Conservation (phyloP, 2,113 vertebrate species). For the Elgaria multicarinata region DNA sequence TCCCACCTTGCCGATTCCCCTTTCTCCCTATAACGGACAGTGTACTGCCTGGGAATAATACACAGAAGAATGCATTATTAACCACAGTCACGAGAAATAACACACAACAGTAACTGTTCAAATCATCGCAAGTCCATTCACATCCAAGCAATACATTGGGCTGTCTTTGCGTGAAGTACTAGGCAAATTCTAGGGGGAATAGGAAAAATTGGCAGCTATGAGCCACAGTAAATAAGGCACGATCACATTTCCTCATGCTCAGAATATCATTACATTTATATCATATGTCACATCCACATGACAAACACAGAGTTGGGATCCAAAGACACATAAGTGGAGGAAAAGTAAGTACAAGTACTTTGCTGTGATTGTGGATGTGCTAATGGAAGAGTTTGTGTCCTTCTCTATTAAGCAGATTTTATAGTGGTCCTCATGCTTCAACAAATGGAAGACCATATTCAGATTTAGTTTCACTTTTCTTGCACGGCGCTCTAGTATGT, state of each 20-base stretch:
- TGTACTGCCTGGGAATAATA: conserved; percentile 83
- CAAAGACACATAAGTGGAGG: neutral
- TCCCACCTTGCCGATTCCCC: conserved; percentile 96
- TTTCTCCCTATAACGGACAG: conserved; percentile 92
- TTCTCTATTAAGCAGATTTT: too few species aligned
- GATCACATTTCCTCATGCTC: neutral
- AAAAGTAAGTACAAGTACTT: neutral
- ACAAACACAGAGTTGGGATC: neutral
- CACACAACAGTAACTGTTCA: neutral
- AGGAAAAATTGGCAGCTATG: neutral
- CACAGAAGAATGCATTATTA: neutral
- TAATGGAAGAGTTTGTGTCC: neutral
- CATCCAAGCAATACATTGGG: neutral
- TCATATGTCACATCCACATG: neutral
- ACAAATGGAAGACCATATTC: neutral
- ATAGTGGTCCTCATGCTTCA: too few species aligned
- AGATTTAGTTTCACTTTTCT: neutral
- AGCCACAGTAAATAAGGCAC: neutral
- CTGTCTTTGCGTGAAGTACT: neutral
- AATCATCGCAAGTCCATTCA: neutral
- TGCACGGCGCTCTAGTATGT: neutral
- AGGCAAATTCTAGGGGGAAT: neutral
- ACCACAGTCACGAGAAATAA: neutral
- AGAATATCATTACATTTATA: neutral
- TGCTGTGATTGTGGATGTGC: neutral